phyloP scores from a whole-genome alignment of 2,113 vertebrate genomes.

The Sarotherodon lohbergeri region DNA sequence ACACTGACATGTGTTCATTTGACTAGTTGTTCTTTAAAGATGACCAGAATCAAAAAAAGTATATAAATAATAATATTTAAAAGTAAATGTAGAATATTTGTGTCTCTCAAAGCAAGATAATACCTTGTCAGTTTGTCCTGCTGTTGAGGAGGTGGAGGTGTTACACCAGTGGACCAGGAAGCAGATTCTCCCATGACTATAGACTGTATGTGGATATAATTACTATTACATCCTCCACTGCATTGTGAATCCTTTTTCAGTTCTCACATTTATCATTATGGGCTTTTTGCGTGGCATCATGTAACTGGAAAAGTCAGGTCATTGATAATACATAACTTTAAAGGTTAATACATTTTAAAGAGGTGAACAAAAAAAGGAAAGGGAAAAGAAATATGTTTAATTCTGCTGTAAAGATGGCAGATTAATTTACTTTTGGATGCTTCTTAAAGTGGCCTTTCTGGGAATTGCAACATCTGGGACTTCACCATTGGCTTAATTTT shows the following conservation, averaged over 20 bases:
- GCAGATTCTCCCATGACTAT: not conserved
- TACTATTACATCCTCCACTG: not conserved
- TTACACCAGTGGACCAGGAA: not conserved
- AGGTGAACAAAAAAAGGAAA: not conserved
- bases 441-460: not conserved
- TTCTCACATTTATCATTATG: not conserved
- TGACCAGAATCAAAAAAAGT: fast-evolving
- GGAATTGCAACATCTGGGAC: not conserved
- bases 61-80: not conserved
- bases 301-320: not conserved
- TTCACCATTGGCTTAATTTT: not conserved
- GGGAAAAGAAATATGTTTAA: not conserved
- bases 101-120: not conserved
- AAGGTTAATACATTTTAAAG: not conserved
- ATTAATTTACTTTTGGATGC: fast-evolving
- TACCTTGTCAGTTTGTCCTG: not conserved
- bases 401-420: not conserved
- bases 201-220: not conserved
- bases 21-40: not conserved
- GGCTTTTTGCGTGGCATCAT: not conserved
- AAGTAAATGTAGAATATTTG: not conserved
- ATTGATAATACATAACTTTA: not conserved
- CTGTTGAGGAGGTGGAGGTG: not conserved
- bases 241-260: not conserved
- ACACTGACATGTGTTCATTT: not conserved